These are phyloP conservation scores for Pipra filicauda DNA, from an alignment of 2,113 vertebrate genomes.

Conservation along the genomic window DNA sequence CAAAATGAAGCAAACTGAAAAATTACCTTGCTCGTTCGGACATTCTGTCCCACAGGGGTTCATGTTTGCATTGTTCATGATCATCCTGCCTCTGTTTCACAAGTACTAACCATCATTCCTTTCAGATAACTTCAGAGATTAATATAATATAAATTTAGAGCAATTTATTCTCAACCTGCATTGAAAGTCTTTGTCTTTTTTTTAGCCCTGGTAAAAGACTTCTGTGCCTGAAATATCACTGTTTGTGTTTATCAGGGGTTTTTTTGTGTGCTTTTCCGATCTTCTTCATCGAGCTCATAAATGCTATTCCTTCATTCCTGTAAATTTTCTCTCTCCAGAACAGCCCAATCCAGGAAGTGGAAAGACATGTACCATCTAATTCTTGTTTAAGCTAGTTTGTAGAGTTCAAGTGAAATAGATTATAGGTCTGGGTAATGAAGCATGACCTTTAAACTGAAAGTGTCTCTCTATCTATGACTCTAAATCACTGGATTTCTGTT, in stretches of 20 bases:
- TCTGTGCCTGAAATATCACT: not conserved
- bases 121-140: not conserved
- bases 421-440: not conserved
- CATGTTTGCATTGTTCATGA: not conserved
- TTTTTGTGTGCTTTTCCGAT: not conserved
- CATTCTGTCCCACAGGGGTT: not conserved
- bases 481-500: not conserved
- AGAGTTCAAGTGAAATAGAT: not conserved
- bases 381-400: not conserved
- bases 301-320: not conserved
- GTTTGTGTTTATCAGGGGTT: rapidly evolving
- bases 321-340: not conserved
- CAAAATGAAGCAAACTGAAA: not conserved
- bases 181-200: not conserved
- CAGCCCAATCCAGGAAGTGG: not conserved
- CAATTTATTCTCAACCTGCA: not conserved
- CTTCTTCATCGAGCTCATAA: not conserved
- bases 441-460: not conserved
- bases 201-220: not conserved
- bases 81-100: not conserved
- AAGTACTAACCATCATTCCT: not conserved
- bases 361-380: not conserved
- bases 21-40: not conserved
- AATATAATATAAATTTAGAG: not conserved
- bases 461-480: not conserved